These are phyloP conservation scores for Psephotus haematonotus DNA, from an alignment of 2,113 vertebrate genomes.

Conservation along the genomic window DNA sequence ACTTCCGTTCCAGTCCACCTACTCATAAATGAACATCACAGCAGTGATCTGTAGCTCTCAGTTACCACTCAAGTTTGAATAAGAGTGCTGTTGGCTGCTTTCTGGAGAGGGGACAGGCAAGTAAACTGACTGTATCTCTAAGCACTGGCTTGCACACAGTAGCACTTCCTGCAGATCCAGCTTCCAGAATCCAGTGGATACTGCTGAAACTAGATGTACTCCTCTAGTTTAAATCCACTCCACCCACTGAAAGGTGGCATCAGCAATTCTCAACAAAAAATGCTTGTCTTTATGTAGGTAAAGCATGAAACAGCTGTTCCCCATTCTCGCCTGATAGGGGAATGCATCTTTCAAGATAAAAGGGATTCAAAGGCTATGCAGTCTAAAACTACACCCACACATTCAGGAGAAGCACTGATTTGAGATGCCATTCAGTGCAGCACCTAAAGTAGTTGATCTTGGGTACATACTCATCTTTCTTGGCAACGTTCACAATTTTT, in stretches of 20 bases:
- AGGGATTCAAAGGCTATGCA: neutral
- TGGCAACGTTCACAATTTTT: neutral
- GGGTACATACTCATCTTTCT: neutral
- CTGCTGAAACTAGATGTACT: neutral
- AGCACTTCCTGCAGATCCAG: neutral
- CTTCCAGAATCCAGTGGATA: neutral
- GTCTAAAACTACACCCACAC: neutral
- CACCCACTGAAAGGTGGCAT: neutral
- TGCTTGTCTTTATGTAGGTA: neutral
- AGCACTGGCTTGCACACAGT: neutral
- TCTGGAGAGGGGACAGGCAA: neutral
- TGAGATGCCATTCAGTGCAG: neutral
- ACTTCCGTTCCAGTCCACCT: neutral
- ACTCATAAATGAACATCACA: neutral
- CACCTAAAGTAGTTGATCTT: neutral
- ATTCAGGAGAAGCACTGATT: neutral
- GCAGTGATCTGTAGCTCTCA: neutral
- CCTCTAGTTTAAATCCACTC: neutral
- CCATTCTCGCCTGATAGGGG: neutral
- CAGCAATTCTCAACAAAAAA: neutral
- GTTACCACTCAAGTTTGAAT: neutral
- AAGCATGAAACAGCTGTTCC: neutral
- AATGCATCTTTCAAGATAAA: neutral
- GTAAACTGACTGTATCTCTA: neutral
- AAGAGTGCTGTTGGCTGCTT: neutral